Conservation (phyloP, 2,113 vertebrate species). For the Petromus typicus region DNA sequence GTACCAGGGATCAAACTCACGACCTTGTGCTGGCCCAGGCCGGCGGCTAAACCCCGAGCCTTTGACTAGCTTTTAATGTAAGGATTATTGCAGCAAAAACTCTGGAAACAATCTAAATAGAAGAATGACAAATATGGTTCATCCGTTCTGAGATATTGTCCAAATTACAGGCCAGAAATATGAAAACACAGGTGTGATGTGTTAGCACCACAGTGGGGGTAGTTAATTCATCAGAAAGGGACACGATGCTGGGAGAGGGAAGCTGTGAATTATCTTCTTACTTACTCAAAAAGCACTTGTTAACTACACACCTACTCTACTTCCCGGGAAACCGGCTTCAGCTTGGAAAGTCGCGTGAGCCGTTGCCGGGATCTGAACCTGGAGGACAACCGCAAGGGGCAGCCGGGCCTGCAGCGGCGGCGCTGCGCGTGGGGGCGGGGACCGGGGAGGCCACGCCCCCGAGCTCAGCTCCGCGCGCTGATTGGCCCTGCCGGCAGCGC, state of each 20-base stretch:
- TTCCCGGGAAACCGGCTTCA: background rate
- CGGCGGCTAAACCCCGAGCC: no score
- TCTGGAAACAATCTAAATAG: background rate
- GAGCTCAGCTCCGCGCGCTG: background rate
- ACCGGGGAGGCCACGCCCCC: background rate
- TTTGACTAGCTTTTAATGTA: background rate
- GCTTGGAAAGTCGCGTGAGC: accelerated
- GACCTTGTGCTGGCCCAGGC: no score
- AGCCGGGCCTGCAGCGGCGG: accelerated
- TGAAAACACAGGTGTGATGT: background rate
- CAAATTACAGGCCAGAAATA: background rate
- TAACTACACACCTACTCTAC: background rate
- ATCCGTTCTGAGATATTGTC: background rate
- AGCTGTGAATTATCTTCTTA: background rate
- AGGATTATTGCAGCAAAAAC: background rate
- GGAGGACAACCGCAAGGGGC: background rate
- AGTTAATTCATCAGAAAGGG: background rate
- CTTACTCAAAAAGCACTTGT: background rate
- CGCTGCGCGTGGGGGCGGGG: accelerated
- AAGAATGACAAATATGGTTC: background rate
- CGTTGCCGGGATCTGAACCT: accelerated
- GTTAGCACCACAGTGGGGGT: background rate
- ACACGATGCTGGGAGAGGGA: background rate
- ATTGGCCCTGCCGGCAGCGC: constrained; percentile 49
- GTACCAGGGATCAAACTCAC: no score